phyloP scores from a whole-genome alignment of 1,140 invertebrate species.

The Myzus persicae region DNA sequence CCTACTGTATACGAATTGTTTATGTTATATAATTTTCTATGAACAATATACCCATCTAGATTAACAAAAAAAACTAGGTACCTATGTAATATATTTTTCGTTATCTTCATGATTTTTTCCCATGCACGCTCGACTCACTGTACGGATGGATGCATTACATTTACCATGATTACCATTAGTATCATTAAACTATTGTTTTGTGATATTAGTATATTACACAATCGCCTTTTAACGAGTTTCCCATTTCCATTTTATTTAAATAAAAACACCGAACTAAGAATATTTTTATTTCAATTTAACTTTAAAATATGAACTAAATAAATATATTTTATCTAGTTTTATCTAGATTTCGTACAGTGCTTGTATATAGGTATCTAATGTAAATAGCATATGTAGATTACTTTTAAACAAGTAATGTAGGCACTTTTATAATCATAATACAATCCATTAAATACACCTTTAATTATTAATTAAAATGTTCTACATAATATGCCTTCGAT shows the following conservation, averaged over 20 bases:
- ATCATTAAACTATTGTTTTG: not conserved
- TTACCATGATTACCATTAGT: not conserved
- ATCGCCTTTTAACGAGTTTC: not conserved
- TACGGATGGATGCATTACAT: not conserved
- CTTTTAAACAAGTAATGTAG: too few species aligned
- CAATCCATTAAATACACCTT: too few species aligned
- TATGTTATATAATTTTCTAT: not conserved
- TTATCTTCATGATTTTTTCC: not conserved
- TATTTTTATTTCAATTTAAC: not conserved
- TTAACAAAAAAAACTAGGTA: not conserved
- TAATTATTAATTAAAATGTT: too few species aligned
- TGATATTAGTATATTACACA: not conserved
- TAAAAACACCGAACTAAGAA: not conserved
- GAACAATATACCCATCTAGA: conserved; percentile 14
- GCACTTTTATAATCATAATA: too few species aligned
- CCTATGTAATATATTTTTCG: not conserved
- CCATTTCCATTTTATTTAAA: not conserved
- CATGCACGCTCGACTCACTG: not conserved
- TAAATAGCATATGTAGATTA: too few species aligned
- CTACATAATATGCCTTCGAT: too few species aligned
- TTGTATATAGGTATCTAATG: not conserved
- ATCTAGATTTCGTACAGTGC: too few species aligned
- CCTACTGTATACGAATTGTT: not conserved
- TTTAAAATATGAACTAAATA: not conserved
- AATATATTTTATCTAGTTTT: not conserved